Conservation (phyloP, 2,113 vertebrate genomes). For the Clarias magur region DNA sequence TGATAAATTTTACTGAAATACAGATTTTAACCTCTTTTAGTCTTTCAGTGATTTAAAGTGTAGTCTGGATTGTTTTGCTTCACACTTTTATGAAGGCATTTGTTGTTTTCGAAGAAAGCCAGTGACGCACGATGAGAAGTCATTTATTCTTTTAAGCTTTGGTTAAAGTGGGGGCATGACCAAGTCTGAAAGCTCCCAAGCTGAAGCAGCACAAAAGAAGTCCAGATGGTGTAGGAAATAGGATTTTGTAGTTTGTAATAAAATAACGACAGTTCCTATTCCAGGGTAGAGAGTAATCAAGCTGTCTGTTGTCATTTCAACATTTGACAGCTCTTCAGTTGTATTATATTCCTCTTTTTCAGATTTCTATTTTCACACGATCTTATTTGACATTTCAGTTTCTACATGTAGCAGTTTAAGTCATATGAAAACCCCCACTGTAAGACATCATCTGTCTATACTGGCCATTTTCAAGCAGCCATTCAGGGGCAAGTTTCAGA, state of each 20-base stretch:
- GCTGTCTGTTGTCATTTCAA: slow-evolving; percentile 3
- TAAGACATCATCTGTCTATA: not conserved
- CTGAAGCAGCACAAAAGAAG: not conserved
- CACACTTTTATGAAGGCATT: not conserved
- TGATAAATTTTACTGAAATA: not conserved
- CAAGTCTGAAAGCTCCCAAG: not conserved
- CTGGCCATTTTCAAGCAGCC: not conserved
- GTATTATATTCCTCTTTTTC: not conserved
- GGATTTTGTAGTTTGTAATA: not conserved
- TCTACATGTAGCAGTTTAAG: not conserved
- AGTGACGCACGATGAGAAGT: not conserved
- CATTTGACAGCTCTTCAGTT: not conserved
- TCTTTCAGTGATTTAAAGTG: not conserved
- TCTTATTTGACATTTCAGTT: not conserved
- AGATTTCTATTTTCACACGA: not conserved
- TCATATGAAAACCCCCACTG: not conserved
- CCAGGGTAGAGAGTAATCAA: not conserved
- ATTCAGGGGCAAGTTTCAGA: not conserved
- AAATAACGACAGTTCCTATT: not conserved
- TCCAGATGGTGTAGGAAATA: not conserved
- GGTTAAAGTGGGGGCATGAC: not conserved
- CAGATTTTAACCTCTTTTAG: not conserved
- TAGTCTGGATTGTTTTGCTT: not conserved
- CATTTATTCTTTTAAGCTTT: not conserved
- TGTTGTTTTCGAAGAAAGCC: not conserved